phyloP scores from a whole-genome alignment of 2,888 invertebrate genomes.

The Chrysotoxum bicinctum region DNA sequence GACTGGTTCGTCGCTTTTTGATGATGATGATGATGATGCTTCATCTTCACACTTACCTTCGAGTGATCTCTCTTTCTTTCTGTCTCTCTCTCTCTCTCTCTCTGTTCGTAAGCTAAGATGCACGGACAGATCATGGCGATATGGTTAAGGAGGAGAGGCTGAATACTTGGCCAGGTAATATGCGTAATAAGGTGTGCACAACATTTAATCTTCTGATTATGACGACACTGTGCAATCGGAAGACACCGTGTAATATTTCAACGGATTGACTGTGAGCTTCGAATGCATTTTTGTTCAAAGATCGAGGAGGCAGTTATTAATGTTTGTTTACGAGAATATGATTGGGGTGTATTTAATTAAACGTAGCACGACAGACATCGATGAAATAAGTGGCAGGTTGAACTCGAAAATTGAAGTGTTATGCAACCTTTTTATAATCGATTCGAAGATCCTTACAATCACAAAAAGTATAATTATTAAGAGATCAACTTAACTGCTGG shows the following conservation, averaged over 20 bases:
- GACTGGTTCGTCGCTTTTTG: conserved; percentile 63
- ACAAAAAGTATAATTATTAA: conserved; percentile 4
- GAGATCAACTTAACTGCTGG: not conserved
- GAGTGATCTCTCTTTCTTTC: conserved; percentile 1
- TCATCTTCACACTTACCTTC: conserved; percentile 57
- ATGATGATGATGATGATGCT: conserved; percentile 64
- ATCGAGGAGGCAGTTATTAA: conserved; percentile 24
- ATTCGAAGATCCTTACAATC: conserved; percentile 11
- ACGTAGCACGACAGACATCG: not conserved
- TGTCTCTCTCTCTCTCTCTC: not conserved
- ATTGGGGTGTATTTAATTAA: conserved; percentile 12
- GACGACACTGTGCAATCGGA: conserved; percentile 26
- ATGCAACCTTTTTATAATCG: conserved; percentile 2
- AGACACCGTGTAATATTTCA: conserved; percentile 45
- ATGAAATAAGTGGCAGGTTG: conserved; percentile 23
- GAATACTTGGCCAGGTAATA: conserved; percentile 48
- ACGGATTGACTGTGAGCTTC: conserved; percentile 6
- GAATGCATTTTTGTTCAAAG: conserved; percentile 17
- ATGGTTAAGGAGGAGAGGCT: conserved; percentile 37
- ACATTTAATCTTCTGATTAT: conserved; percentile 66
- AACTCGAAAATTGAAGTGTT: not conserved
- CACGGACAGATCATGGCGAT: not conserved
- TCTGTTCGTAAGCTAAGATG: not conserved
- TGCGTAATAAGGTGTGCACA: conserved; percentile 69
- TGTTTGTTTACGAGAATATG: conserved; percentile 50